Evolutionary conservation across 2,113 vertebrate genomes (phyloP).

Genomic region (Caracal caracal): DNA sequence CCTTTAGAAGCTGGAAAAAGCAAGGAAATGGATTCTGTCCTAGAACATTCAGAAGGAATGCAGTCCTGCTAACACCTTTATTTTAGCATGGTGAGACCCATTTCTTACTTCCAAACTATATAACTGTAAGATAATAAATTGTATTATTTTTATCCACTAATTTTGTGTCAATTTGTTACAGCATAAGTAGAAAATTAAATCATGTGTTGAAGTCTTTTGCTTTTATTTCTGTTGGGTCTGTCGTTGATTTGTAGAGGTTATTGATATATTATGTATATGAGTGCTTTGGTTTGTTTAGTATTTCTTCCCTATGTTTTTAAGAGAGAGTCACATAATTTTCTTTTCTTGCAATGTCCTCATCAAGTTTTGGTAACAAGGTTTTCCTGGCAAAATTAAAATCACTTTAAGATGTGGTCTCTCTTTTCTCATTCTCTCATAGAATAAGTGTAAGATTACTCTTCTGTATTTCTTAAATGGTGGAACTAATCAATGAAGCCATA

Average conservation of each 20-base stretch:
- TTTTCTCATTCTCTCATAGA: not conserved
- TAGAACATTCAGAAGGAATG: not conserved
- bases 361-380: not conserved
- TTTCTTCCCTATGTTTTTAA: not conserved
- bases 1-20: not conserved
- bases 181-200: not conserved
- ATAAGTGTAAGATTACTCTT: not conserved
- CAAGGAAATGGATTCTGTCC: not conserved
- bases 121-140: not conserved
- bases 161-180: not conserved
- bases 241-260: not conserved
- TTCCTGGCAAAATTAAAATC: conserved; percentile 1
- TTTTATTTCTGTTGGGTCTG: not conserved
- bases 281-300: not conserved
- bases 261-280: not conserved
- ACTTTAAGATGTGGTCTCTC: not conserved
- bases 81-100: not conserved
- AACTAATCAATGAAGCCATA: not conserved
- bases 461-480: not conserved
- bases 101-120: not conserved
- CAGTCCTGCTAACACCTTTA: not conserved
- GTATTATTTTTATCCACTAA: not conserved
- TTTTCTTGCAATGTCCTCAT: not conserved
- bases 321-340: not conserved
- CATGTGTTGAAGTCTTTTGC: not conserved